Conservation (phyloP, 2,113 vertebrate genomes). For the Morone chrysops region DNA sequence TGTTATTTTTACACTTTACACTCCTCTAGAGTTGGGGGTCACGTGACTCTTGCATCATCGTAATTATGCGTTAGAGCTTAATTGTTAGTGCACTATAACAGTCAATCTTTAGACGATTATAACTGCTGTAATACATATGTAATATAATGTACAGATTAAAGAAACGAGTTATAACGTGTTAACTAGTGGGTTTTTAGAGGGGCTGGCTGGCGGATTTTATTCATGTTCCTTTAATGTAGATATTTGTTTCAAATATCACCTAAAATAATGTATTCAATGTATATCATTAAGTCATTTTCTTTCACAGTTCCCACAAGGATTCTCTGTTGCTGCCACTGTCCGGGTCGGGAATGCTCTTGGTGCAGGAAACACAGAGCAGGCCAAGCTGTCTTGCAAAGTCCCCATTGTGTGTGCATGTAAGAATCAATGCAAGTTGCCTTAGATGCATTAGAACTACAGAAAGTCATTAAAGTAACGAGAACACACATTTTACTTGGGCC, state of each 20-base stretch:
- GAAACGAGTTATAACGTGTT: no score
- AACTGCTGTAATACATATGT: no score
- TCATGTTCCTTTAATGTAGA: neutral
- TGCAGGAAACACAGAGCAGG: conserved; percentile 86
- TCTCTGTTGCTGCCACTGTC: conserved; percentile 87
- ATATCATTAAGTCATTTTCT: neutral
- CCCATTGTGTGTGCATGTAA: conserved; percentile 85
- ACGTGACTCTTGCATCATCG: conserved; percentile 84
- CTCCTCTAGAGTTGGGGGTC: conserved; percentile 86
- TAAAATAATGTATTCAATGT: neutral
- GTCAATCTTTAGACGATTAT: neutral
- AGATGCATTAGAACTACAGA: neutral
- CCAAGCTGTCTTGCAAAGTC: conserved; percentile 82
- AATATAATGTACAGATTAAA: no score
- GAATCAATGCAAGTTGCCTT: conserved; percentile 11
- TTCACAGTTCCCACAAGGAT: conserved; percentile 86
- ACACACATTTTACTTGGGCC: neutral
- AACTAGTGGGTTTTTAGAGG: no score
- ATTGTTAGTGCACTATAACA: neutral
- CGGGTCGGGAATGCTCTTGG: conserved; percentile 90
- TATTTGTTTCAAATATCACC: neutral
- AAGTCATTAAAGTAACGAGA: neutral
- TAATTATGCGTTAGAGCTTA: neutral
- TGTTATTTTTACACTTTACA: no score
- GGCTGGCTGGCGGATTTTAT: no score